Evolutionary conservation across 2,797 vertebrate species (phyloP).

Genomic region (Petrocephalus schoutedeni): DNA sequence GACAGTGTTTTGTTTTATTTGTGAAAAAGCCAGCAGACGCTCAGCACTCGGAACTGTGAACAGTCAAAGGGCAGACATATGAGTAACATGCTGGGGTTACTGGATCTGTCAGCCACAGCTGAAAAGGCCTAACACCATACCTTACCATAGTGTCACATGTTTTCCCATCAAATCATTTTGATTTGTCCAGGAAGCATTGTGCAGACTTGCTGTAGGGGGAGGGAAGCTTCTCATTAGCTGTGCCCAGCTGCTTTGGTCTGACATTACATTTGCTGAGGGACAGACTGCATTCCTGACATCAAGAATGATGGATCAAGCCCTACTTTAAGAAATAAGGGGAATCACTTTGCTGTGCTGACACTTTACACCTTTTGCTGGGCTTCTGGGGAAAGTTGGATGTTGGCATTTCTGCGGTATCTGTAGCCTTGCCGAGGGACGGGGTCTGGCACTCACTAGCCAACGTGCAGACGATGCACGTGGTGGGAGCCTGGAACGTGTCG

Average conservation of each 20-base stretch:
- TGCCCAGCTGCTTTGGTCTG: not conserved
- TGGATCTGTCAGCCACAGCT: not conserved
- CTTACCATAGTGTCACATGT: not conserved
- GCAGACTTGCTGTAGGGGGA: not conserved
- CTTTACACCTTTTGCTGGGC: not conserved
- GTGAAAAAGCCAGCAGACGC: not conserved
- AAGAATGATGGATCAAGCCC: not conserved
- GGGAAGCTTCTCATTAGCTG: not conserved
- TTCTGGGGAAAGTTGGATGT: not conserved
- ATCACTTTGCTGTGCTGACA: not conserved
- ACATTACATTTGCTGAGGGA: not conserved
- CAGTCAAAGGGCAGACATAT: not conserved
- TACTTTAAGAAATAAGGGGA: not conserved
- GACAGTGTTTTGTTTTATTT: not conserved
- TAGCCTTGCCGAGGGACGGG: not conserved
- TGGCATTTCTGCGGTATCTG: not conserved
- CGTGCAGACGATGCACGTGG: not conserved
- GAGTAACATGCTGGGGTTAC: not conserved
- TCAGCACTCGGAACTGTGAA: not conserved
- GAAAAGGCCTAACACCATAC: not conserved
- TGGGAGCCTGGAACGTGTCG: conserved; percentile 55
- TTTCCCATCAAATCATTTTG: not conserved
- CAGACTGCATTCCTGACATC: not conserved
- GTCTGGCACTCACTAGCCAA: not conserved
- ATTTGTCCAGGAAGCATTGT: not conserved